These are phyloP conservation scores for Parthenolecanium corni DNA, from an alignment of 2,888 invertebrate species.

Conservation along the genomic window DNA sequence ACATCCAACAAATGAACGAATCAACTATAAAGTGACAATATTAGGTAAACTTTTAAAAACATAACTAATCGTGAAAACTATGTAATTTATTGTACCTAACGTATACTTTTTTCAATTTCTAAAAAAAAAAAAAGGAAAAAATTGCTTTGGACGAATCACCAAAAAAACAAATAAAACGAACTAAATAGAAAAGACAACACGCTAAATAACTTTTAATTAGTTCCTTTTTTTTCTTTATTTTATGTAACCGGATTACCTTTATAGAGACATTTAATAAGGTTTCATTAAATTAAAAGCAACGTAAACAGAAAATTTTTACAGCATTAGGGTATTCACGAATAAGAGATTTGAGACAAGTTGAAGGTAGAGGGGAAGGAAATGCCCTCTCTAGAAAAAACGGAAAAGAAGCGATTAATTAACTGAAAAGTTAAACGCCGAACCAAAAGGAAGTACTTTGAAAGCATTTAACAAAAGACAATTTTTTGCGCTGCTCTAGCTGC, in stretches of 20 bases:
- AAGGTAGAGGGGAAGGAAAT: background rate
- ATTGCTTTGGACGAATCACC: no score
- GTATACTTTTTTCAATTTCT: no score
- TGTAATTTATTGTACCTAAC: no score
- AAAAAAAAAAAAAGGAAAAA: no score
- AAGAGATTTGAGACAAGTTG: background rate
- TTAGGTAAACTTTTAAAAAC: no score
- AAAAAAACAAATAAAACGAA: background rate
- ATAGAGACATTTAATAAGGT: constrained; percentile 10
- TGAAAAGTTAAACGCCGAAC: constrained; percentile 23
- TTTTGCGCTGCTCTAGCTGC: background rate
- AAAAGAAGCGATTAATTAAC: constrained; percentile 24
- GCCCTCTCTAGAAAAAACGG: no score
- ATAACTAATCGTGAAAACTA: no score
- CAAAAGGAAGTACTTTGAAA: constrained; percentile 17
- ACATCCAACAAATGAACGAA: no score
- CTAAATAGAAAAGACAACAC: background rate
- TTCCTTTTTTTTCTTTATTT: background rate
- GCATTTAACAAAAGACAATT: constrained; percentile 16
- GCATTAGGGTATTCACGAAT: no score
- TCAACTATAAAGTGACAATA: no score
- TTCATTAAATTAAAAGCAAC: constrained; percentile 25
- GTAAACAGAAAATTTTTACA: constrained; percentile 10
- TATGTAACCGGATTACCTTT: background rate
- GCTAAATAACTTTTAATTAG: constrained; percentile 19